These are phyloP conservation scores for Leptothorax acervorum DNA, from an alignment of 2,888 invertebrate genomes.

Conservation along the genomic window DNA sequence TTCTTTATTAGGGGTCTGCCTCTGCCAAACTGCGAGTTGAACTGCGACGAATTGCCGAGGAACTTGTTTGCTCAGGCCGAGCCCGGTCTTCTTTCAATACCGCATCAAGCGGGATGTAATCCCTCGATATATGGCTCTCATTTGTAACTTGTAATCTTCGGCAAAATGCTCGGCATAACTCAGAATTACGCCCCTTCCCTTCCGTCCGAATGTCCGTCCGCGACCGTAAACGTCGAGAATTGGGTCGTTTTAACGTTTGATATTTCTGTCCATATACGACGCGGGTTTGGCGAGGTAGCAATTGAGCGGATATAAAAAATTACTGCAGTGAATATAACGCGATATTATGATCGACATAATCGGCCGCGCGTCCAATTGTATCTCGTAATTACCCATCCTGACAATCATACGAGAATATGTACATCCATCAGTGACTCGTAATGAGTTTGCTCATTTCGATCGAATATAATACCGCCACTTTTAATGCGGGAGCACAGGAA, in stretches of 20 bases:
- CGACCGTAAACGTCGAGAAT: slow-evolving; percentile 7
- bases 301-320: background rate
- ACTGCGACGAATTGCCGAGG: slow-evolving; percentile 38
- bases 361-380: background rate
- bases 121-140: slow-evolving; percentile 81
- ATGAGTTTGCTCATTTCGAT: slow-evolving; percentile 62
- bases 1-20: slow-evolving; percentile 29
- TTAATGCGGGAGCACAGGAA: slow-evolving; percentile 25
- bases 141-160: slow-evolving; percentile 82
- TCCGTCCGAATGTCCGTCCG: background rate
- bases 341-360: slow-evolving; percentile 15
- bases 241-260: slow-evolving; percentile 22
- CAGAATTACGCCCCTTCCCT: slow-evolving; percentile 72
- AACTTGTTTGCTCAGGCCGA: slow-evolving; percentile 72
- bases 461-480: slow-evolving; percentile 17
- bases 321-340: background rate
- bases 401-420: slow-evolving; percentile 19
- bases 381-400: slow-evolving; percentile 21
- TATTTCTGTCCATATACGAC: background rate
- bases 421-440: slow-evolving; percentile 70
- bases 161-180: slow-evolving; percentile 75
- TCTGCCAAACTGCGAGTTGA: slow-evolving; percentile 29
- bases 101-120: slow-evolving; percentile 73
- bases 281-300: background rate
- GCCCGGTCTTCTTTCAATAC: slow-evolving; percentile 71